Conservation (phyloP, 2,888 invertebrate genomes). For the Flabesymbios commensalis region DNA sequence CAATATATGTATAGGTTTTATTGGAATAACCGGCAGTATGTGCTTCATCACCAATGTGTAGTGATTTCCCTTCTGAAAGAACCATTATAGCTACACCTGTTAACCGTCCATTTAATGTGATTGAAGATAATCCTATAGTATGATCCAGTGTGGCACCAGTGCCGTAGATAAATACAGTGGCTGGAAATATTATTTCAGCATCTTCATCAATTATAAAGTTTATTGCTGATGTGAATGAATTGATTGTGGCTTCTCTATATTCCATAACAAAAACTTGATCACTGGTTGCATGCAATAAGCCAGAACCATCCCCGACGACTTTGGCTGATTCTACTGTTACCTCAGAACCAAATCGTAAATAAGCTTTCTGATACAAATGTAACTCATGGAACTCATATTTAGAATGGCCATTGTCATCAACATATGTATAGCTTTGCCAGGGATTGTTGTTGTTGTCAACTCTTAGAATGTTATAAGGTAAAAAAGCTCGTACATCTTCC, state of each 20-base stretch:
- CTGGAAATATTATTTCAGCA: constrained; percentile 38
- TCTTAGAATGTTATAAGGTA: constrained; percentile 34
- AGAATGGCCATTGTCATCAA: constrained; percentile 34
- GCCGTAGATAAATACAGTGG: constrained; percentile 42
- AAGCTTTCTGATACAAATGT: constrained; percentile 38
- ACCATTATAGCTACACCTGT: constrained; percentile 40
- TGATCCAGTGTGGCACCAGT: constrained; percentile 30
- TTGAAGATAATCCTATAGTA: constrained; percentile 33
- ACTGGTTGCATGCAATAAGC: constrained; percentile 38
- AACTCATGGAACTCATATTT: constrained; percentile 42
- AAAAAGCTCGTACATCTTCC: constrained; percentile 35
- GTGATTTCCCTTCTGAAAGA: constrained; percentile 35
- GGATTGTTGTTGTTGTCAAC: constrained; percentile 40
- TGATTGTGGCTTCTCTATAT: constrained; percentile 35
- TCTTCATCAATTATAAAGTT: constrained; percentile 40
- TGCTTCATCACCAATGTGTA: constrained; percentile 35
- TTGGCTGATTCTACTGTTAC: constrained; percentile 33
- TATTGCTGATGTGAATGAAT: constrained; percentile 40
- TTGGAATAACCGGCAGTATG: constrained; percentile 40
- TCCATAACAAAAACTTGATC: constrained; percentile 37
- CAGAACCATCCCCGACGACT: constrained; percentile 40
- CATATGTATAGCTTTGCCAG: constrained; percentile 38
- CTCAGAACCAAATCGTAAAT: constrained; percentile 13
- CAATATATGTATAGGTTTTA: constrained; percentile 28
- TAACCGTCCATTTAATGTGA: constrained; percentile 37